These are phyloP conservation scores for Gambusia holbrooki DNA, from an alignment of 2,113 vertebrate genomes.

Conservation along the genomic window DNA sequence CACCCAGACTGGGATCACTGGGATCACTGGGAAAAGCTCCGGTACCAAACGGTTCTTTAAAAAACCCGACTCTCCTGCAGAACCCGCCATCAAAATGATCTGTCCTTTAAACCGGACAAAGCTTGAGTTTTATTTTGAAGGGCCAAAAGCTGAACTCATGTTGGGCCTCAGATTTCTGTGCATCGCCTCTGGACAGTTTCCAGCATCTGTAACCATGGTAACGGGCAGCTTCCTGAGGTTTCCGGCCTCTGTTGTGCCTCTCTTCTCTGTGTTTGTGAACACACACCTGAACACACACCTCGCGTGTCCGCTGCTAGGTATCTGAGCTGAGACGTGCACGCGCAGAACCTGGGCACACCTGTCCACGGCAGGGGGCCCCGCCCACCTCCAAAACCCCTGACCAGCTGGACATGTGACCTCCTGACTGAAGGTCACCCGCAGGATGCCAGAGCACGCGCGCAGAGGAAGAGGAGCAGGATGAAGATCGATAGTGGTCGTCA, in stretches of 20 bases:
- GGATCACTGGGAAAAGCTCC: too few species aligned
- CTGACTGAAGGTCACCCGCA: slow-evolving; percentile 52
- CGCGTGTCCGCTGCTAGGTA: background rate
- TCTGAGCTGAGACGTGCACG: background rate
- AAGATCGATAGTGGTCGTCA: background rate
- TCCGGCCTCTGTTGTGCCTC: too few species aligned
- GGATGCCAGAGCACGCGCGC: slow-evolving; percentile 11
- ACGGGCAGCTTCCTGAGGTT: background rate
- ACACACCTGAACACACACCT: background rate
- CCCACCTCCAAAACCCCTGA: background rate
- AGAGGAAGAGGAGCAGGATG: background rate
- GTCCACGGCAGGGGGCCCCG: background rate
- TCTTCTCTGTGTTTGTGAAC: too few species aligned
- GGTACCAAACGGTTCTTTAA: too few species aligned
- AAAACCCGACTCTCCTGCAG: too few species aligned
- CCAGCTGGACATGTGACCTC: slow-evolving; percentile 32
- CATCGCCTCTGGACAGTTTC: background rate
- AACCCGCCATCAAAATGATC: too few species aligned
- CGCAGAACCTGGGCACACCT: background rate
- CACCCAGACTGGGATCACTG: too few species aligned
- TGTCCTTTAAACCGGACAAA: too few species aligned
- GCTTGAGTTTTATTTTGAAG: too few species aligned
- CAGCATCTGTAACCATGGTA: background rate
- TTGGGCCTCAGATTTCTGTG: background rate
- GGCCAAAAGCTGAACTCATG: background rate